phyloP scores from a whole-genome alignment of 2,888 invertebrate species.

The Ectemnius lituratus region DNA sequence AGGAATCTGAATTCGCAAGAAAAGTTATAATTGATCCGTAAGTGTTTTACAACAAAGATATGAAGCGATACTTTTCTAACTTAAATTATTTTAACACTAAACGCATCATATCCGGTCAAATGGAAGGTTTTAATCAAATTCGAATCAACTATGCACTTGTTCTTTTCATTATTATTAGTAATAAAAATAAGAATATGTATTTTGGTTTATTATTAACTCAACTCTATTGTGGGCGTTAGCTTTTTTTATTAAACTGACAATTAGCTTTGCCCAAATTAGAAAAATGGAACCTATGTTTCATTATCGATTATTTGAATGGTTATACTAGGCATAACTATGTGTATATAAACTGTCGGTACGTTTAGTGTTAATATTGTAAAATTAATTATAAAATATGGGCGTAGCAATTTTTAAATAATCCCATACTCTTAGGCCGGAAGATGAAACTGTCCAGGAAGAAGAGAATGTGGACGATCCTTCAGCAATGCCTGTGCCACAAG shows the following conservation, averaged over 20 bases:
- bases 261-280: neutral
- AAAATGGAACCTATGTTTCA: too few relatives aligned
- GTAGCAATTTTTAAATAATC: constrained; percentile 41
- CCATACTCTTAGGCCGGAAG: constrained; percentile 27
- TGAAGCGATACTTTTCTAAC: too few relatives aligned
- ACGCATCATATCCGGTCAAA: too few relatives aligned
- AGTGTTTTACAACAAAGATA: constrained; percentile 47
- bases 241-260: neutral
- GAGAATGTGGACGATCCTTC: constrained; percentile 73
- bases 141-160: neutral
- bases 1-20: constrained; percentile 49
- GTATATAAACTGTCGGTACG: neutral
- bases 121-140: too few relatives aligned
- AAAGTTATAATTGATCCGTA: constrained; percentile 61
- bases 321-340: too few relatives aligned
- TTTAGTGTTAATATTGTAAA: constrained; percentile 9
- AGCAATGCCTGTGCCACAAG: constrained; percentile 87
- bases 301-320: too few relatives aligned
- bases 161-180: neutral
- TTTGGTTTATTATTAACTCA: neutral
- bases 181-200: neutral
- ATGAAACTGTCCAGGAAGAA: constrained; percentile 45
- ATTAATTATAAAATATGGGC: neutral
- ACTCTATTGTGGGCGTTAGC: too few relatives aligned
- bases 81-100: too few relatives aligned